These are phyloP conservation scores for Acanthosoma haemorrhoidale DNA, from an alignment of 2,888 invertebrate species.

Conservation along the genomic window DNA sequence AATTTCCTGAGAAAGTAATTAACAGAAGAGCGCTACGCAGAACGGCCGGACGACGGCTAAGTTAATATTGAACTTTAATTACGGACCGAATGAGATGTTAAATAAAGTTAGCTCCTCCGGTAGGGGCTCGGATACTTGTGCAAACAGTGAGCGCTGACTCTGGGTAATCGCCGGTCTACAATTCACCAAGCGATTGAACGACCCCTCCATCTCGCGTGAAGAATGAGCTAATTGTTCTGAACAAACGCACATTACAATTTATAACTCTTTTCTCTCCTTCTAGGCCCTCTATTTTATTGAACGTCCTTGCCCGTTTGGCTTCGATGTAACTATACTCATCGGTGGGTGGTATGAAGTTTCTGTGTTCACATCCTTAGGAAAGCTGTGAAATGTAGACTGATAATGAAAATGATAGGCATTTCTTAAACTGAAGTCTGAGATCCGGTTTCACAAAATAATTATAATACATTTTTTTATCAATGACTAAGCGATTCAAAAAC, in stretches of 20 bases:
- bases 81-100: conserved; percentile 8
- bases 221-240: background rate
- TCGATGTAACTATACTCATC: too few relatives aligned
- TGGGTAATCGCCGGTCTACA: background rate
- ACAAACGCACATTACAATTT: background rate
- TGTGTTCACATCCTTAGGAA: too few relatives aligned
- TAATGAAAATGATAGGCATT: too few relatives aligned
- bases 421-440: too few relatives aligned
- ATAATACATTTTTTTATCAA: too few relatives aligned
- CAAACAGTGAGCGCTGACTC: background rate
- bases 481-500: too few relatives aligned
- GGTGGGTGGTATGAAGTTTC: too few relatives aligned
- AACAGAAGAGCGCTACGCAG: background rate
- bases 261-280: background rate
- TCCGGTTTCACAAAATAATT: too few relatives aligned
- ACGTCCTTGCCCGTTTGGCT: too few relatives aligned
- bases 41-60: background rate
- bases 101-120: conserved; percentile 3
- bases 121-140: background rate
- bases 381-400: too few relatives aligned
- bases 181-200: background rate
- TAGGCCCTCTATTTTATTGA: too few relatives aligned
- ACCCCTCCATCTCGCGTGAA: background rate
- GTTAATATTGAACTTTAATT: conserved; percentile 12
- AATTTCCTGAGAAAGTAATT: conserved; percentile 10